Percentiles rank a stretch among this genome's conserved stretches.
Conservation (phyloP, 2,888 invertebrate genomes). For the Caenorhabditis sulstoni region DNA sequence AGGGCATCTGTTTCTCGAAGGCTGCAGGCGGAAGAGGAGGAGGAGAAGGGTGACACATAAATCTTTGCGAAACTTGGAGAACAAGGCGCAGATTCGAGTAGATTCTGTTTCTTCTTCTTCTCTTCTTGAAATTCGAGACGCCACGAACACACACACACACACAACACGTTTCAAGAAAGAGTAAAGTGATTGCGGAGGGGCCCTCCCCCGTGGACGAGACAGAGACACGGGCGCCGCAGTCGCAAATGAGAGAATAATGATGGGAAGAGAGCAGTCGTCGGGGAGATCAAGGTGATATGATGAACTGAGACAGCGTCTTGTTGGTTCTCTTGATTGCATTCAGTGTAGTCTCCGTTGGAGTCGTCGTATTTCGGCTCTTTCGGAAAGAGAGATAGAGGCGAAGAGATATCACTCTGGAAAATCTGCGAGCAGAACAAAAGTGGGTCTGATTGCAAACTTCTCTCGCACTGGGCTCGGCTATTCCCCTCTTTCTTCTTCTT, state of each 20-base stretch:
- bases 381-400: background rate
- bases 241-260: slow-evolving; percentile 32
- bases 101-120: slow-evolving; percentile 11
- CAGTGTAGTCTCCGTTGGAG: slow-evolving; percentile 1
- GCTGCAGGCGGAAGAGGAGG: slow-evolving; percentile 15
- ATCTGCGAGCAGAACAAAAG: slow-evolving; percentile 50
- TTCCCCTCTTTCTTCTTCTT: slow-evolving; percentile 5
- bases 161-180: slow-evolving; percentile 28
- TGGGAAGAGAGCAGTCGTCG: slow-evolving; percentile 2
- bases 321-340: slow-evolving; percentile 10
- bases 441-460: slow-evolving; percentile 47
- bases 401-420: slow-evolving; percentile 36
- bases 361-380: too few species aligned
- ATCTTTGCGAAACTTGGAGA: slow-evolving; percentile 46
- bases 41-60: slow-evolving; percentile 22
- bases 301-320: background rate
- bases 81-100: slow-evolving; percentile 37
- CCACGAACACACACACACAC: slow-evolving; percentile 37
- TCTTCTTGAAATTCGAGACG: slow-evolving; percentile 53
- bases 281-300: slow-evolving; percentile 5
- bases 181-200: slow-evolving; percentile 48
- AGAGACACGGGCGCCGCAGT: slow-evolving; percentile 34
- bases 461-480: slow-evolving; percentile 1
- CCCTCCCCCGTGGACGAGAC: too few species aligned
- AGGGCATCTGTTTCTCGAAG: slow-evolving; percentile 8